Evolutionary conservation across 2,113 vertebrate species (phyloP).

Genomic region (Clarias batrachus): DNA sequence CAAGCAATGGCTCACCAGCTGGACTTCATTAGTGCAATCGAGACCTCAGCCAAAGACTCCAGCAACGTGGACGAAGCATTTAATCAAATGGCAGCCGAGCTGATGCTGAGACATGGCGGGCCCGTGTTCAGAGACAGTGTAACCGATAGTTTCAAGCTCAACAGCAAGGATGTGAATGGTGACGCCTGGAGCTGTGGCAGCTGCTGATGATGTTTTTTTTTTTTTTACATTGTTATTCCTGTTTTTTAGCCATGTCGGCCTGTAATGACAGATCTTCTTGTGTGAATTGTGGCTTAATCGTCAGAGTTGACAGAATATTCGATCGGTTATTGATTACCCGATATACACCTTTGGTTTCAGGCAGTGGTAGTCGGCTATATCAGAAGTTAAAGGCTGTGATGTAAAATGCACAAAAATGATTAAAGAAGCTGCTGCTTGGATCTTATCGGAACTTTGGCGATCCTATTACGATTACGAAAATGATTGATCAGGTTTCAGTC

Average conservation of each 20-base stretch:
- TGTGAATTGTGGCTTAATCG: conserved; percentile 2
- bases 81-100: conserved; percentile 80
- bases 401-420: neutral
- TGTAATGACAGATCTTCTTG: neutral
- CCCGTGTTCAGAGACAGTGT: conserved; percentile 81
- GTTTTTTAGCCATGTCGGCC: neutral
- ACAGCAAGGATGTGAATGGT: conserved; percentile 76
- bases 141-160: conserved; percentile 82
- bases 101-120: conserved; percentile 83
- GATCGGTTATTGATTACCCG: neutral
- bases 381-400: neutral
- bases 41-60: conserved; percentile 85
- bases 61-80: conserved; percentile 87
- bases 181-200: conserved; percentile 81
- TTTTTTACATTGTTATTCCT: neutral
- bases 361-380: neutral
- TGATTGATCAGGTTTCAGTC: neutral
- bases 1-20: conserved; percentile 77
- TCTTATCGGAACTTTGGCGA: neutral
- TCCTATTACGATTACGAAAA: neutral
- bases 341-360: neutral
- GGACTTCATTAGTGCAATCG: conserved; percentile 80
- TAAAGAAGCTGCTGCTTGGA: neutral
- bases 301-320: neutral
- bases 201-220: conserved; percentile 70